Evolutionary conservation across 2,113 vertebrate genomes (phyloP).

Genomic region (Sceloporus undulatus): DNA sequence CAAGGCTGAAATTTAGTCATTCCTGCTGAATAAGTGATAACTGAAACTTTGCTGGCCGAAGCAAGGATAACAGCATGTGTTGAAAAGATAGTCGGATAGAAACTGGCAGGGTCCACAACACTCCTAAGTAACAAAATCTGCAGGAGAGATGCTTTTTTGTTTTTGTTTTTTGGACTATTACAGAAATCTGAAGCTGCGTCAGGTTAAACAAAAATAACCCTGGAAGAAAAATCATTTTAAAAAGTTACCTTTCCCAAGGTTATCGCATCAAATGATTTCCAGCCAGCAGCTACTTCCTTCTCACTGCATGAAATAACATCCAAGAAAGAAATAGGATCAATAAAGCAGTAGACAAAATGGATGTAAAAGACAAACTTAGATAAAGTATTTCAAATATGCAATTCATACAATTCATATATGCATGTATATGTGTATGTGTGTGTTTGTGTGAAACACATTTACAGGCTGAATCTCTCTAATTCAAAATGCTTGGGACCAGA

Average conservation of each 20-base stretch:
- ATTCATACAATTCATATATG: background rate
- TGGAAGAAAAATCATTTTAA: constrained; percentile 21
- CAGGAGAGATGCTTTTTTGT: constrained; percentile 1
- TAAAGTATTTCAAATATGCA: background rate
- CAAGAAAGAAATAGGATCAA: background rate
- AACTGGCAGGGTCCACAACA: constrained; percentile 46
- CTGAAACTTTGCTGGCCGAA: constrained; percentile 30
- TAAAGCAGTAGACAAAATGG: background rate
- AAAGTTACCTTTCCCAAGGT: constrained; percentile 36
- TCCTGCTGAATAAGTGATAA: constrained; percentile 65
- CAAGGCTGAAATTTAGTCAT: constrained; percentile 40
- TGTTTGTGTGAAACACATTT: too few relatives aligned
- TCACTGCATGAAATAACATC: constrained; percentile 1
- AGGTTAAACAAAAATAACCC: constrained; percentile 53
- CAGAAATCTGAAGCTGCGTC: constrained; percentile 42
- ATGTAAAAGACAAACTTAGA: background rate
- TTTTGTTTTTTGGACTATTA: background rate
- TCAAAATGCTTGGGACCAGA: too few relatives aligned
- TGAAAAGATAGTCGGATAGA: background rate
- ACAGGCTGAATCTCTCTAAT: too few relatives aligned
- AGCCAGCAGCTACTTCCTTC: constrained; percentile 22
- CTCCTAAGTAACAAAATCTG: constrained; percentile 3
- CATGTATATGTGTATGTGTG: too few relatives aligned
- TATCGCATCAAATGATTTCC: constrained; percentile 10
- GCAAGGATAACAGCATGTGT: constrained; percentile 22